Evolutionary conservation across 2,797 vertebrate species (phyloP).

Genomic region (Paedocypris micromegethes): DNA sequence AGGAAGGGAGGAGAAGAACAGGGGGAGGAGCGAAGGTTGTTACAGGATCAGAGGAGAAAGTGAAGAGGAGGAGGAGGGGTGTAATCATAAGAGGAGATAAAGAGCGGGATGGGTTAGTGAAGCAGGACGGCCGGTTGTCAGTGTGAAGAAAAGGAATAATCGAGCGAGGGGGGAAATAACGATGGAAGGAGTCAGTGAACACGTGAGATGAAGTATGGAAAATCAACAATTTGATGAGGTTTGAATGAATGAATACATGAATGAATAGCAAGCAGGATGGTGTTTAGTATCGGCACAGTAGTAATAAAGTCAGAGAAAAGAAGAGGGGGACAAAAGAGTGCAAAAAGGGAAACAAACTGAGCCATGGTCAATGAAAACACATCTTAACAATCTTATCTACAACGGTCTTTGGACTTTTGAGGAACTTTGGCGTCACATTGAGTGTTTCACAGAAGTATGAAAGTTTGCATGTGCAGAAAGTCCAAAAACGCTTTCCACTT

Average conservation of each 20-base stretch:
- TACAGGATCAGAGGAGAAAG: slow-evolving; percentile 45
- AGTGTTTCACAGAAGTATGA: slow-evolving; percentile 7
- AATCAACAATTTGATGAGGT: slow-evolving; percentile 1
- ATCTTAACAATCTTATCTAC: slow-evolving; percentile 19
- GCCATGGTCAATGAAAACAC: slow-evolving; percentile 34
- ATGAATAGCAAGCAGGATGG: slow-evolving; percentile 30
- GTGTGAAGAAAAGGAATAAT: slow-evolving; percentile 8
- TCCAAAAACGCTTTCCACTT: slow-evolving; percentile 23
- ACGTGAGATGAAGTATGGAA: slow-evolving; percentile 6
- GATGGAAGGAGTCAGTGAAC: slow-evolving; percentile 10
- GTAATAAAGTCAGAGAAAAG: slow-evolving; percentile 7
- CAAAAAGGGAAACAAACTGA: slow-evolving; percentile 44
- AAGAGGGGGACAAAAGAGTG: slow-evolving; percentile 6
- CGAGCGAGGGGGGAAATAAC: not conserved
- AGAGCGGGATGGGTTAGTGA: slow-evolving; percentile 40
- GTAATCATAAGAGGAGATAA: slow-evolving; percentile 32
- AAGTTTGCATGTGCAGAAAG: slow-evolving; percentile 7
- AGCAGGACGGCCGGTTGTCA: slow-evolving; percentile 10
- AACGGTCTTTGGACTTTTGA: slow-evolving; percentile 15
- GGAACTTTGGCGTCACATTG: not conserved
- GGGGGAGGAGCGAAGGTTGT: slow-evolving; percentile 38
- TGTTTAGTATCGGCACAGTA: slow-evolving; percentile 9
- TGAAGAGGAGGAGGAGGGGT: slow-evolving; percentile 47
- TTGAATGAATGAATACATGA: not conserved
- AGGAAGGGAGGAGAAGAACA: slow-evolving; percentile 14